phyloP scores from a whole-genome alignment of 1,140 invertebrate species.

The Drosophila eugracilis region DNA sequence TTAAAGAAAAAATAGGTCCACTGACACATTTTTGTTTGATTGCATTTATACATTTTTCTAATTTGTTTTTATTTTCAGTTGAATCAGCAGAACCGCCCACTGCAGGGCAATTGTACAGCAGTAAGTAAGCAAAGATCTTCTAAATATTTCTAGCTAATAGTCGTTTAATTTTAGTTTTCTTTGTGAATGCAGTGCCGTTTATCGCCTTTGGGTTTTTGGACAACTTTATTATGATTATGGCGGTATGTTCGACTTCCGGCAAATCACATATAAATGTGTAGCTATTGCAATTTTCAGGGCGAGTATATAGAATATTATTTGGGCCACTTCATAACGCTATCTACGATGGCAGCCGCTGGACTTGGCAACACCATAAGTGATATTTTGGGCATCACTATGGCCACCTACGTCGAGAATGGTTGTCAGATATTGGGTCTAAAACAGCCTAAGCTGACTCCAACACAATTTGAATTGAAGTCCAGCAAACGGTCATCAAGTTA shows the following conservation, averaged over 20 bases:
- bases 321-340: slow-evolving; percentile 93
- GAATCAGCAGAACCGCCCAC: slow-evolving; percentile 66
- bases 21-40: too few relatives aligned
- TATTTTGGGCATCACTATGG: slow-evolving; percentile 96
- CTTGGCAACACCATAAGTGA: slow-evolving; percentile 98
- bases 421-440: slow-evolving; percentile 93
- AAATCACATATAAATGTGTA: background rate
- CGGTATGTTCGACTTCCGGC: slow-evolving; percentile 88
- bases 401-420: slow-evolving; percentile 95
- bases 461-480: slow-evolving; percentile 92
- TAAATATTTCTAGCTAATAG: slow-evolving; percentile 9
- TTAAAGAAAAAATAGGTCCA: too few relatives aligned
- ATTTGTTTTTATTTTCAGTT: slow-evolving; percentile 45
- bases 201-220: slow-evolving; percentile 98
- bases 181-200: slow-evolving; percentile 96
- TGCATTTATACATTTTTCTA: background rate
- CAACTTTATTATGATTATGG: slow-evolving; percentile 98
- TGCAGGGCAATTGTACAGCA: slow-evolving; percentile 69
- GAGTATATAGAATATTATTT: slow-evolving; percentile 97
- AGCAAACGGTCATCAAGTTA: slow-evolving; percentile 91
- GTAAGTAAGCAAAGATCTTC: slow-evolving; percentile 77
- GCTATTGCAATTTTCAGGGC: slow-evolving; percentile 87
- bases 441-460: slow-evolving; percentile 92
- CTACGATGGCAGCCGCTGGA: slow-evolving; percentile 97
- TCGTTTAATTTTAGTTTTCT: slow-evolving; percentile 87